Conservation (phyloP, 2,797 vertebrate genomes). For the Petrocephalus schoutedeni region DNA sequence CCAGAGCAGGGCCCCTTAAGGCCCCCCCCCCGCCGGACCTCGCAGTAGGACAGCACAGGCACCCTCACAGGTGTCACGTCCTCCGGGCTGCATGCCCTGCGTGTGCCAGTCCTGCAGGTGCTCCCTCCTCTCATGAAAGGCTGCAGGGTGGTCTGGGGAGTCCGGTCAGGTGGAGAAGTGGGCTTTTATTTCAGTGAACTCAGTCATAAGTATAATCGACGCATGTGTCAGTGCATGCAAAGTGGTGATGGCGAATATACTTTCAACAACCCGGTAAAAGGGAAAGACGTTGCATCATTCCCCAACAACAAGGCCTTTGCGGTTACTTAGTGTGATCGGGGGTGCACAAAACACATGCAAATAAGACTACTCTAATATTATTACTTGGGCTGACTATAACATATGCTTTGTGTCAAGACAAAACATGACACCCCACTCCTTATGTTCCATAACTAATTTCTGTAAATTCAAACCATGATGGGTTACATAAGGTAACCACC, state of each 20-base stretch:
- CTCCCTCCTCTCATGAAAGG: not conserved
- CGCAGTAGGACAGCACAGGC: not conserved
- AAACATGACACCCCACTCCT: not conserved
- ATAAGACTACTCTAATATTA: not conserved
- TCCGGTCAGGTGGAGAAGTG: not conserved
- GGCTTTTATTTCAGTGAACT: not conserved
- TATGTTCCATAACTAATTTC: not conserved
- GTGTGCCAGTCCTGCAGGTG: not conserved
- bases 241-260: not conserved
- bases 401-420: not conserved
- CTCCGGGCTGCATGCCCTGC: not conserved
- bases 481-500: not conserved
- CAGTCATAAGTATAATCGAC: not conserved
- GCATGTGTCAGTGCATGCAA: not conserved
- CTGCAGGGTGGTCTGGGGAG: not conserved
- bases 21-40: not conserved
- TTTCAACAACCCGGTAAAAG: not conserved
- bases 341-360: not conserved
- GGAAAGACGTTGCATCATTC: not conserved
- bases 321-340: not conserved
- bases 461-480: not conserved
- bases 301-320: not conserved
- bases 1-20: not conserved
- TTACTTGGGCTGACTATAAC: not conserved
- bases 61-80: not conserved